These are phyloP conservation scores for Trialeurodes vaporariorum DNA, from an alignment of 1,140 invertebrate species.

Conservation along the genomic window DNA sequence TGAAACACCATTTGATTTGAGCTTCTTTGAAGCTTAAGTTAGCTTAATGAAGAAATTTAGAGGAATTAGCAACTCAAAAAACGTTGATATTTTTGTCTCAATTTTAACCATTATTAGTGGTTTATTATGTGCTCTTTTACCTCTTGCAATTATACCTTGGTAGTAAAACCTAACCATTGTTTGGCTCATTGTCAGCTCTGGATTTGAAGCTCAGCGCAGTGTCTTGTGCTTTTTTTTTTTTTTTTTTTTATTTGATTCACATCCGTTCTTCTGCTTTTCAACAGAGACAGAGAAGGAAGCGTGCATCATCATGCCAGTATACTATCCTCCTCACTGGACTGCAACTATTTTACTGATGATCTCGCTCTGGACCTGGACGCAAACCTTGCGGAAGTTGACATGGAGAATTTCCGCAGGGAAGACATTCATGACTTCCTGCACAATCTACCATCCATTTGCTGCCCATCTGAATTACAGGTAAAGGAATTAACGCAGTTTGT, in stretches of 20 bases:
- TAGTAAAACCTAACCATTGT: too few relatives aligned
- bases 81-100: too few relatives aligned
- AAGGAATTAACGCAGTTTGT: constrained; percentile 14
- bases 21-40: too few relatives aligned
- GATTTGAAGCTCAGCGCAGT: too few relatives aligned
- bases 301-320: constrained; percentile 61
- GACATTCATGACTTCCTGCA: constrained; percentile 78
- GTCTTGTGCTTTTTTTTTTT: background rate
- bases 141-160: too few relatives aligned
- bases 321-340: constrained; percentile 63
- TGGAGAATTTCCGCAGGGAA: constrained; percentile 83
- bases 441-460: constrained; percentile 59
- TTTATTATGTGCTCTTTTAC: too few relatives aligned
- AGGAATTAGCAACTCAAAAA: too few relatives aligned
- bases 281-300: constrained; percentile 56
- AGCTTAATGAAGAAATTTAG: too few relatives aligned
- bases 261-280: constrained; percentile 24
- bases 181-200: too few relatives aligned
- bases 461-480: constrained; percentile 35
- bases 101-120: too few relatives aligned
- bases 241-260: constrained; percentile 2
- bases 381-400: constrained; percentile 85
- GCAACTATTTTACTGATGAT: constrained; percentile 67
- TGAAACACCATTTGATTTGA: too few relatives aligned
- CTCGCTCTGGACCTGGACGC: constrained; percentile 77